A percentile compares a stretch with the other conserved stretches of the same genome.
These are phyloP conservation scores for Polietes domitor DNA, from an alignment of 2,888 invertebrate species.

Conservation along the genomic window DNA sequence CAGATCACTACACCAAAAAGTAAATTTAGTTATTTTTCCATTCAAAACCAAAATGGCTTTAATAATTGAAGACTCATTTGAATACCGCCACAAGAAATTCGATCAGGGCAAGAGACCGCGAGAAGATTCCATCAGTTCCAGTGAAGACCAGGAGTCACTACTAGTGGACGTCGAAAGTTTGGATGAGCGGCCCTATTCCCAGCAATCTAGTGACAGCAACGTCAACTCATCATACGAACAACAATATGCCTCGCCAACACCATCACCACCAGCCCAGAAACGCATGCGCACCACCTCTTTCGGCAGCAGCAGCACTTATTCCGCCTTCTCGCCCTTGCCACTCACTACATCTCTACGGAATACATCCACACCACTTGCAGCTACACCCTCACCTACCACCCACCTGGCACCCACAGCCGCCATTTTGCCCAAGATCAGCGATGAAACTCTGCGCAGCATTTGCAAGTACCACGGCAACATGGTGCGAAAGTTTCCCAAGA, in stretches of 20 bases:
- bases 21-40: neutral
- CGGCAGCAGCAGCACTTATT: slow-evolving; percentile 64
- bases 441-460: slow-evolving; percentile 72
- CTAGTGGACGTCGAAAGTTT: slow-evolving; percentile 42
- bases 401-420: slow-evolving; percentile 29
- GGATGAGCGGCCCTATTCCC: slow-evolving; percentile 21
- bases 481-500: slow-evolving; percentile 78
- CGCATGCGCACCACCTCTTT: slow-evolving; percentile 20
- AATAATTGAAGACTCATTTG: slow-evolving; percentile 29
- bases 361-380: slow-evolving; percentile 7
- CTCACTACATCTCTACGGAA: slow-evolving; percentile 12
- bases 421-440: slow-evolving; percentile 68
- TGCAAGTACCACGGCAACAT: slow-evolving; percentile 77
- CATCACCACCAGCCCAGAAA: slow-evolving; percentile 30
- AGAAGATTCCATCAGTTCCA: slow-evolving; percentile 36
- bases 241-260: neutral
- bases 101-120: slow-evolving; percentile 66
- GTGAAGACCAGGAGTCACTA: neutral
- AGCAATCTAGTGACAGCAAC: neutral
- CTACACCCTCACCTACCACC: neutral
- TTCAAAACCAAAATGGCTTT: slow-evolving; percentile 13
- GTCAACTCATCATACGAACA: slow-evolving; percentile 52
- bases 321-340: neutral
- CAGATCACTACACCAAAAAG: neutral
- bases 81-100: slow-evolving; percentile 76